Base-by-base conservation (phyloP, 1,140 invertebrate species). In the Zaprionus ghesquierei region DNA sequence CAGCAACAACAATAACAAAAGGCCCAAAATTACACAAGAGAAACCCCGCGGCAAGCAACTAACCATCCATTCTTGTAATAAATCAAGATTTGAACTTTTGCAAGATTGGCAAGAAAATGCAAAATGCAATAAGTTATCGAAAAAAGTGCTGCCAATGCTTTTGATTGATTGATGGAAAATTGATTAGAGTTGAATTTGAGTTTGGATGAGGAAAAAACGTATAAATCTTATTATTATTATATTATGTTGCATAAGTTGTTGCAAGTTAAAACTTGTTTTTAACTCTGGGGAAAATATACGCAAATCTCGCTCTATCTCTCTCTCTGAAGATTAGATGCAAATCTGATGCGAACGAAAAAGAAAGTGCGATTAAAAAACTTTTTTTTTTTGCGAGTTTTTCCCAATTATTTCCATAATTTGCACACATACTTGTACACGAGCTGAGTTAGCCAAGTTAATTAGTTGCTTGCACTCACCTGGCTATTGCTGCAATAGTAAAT, bases 401-500 rank as follows among this genome's bases (percentile, higher is more conserved):
- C 0, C 0, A 46, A 22, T 12, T 12, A 46, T 22, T 20, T 46
- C 10, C 18, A 22, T 22, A 46, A 46, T 46, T 46, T 46, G 4
- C 3, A 8, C 18, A 35, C 33, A 35, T 35, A n/a, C n/a, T n/a
- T n/a, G n/a, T n/a, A 10, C 10, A 35, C 5, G 4, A 12, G 20
- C 31, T 13, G 1, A 22, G 20, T 27, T 27, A 50, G 25, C 10
- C 25, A 25, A n/a, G n/a, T n/a, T n/a, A 15, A 10, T 22, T 6
- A 44, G 13, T 15, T 15, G 27, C 22, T 51, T 8, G 0, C 15
- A 53, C 71, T 77, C 56, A 87, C 84, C 84, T 87, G 84, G 70
- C 84, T 87, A 44, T 87, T 87, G 38, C 84, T 87, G 77, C 84
- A 87, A n/a, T 87, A 87, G 74, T 87, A 87, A 74, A 87, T 87